Base-by-base conservation (phyloP, 2,797 vertebrate genomes). In the Chiroxiphia lanceolata region DNA sequence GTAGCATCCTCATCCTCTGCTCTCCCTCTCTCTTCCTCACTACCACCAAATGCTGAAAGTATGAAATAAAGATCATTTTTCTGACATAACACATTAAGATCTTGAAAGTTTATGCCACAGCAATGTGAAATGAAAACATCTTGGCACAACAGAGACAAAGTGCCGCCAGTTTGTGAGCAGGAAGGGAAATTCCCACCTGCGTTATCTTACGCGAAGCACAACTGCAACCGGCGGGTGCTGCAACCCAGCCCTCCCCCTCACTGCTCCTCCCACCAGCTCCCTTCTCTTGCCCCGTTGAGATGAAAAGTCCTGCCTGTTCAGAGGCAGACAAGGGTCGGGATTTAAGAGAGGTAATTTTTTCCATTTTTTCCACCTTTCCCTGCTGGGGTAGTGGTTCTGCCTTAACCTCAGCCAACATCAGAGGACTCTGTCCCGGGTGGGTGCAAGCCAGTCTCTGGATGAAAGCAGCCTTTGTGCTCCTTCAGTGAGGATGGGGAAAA, bases 401-500 rank as follows among this genome's bases (percentile, higher is more conserved):
- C n/a, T 63, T 61, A 56, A 40, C 20, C 9, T 80, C 59, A 80
- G 57, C 29, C 21, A 9, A 5, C 27, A 42, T 61, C 38, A 56
- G 23, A 33, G 15, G 36, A 38, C 13, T 60, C 25, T 15, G 3
- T 63, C 64, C 45, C 40, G 64, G 74, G 34, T 21, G 14, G 3
- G 3, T 44, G 15, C n/a, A 69, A 72, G 42, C 3, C 0, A 0
- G n/a, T 33, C 8, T 6, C 15, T 1, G 2, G 33, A 25, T 0
- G 0, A 42, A 34, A 29, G 51, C 22, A 15, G 10, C 15, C 17
- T 84, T 65, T 54, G 20, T 2, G 4, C 25, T 75, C n/a, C 9
- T 87, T 78, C 5, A 8, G 19, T 0, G 0, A 83, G 72, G 23
- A 60, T 38, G 19, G 16, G 25, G 8, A 3, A 48, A 84, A 69